A percentile compares a stretch with the other conserved stretches of the same genome.
phyloP scores from a whole-genome alignment of 2,113 vertebrate genomes.

The Indri indri region DNA sequence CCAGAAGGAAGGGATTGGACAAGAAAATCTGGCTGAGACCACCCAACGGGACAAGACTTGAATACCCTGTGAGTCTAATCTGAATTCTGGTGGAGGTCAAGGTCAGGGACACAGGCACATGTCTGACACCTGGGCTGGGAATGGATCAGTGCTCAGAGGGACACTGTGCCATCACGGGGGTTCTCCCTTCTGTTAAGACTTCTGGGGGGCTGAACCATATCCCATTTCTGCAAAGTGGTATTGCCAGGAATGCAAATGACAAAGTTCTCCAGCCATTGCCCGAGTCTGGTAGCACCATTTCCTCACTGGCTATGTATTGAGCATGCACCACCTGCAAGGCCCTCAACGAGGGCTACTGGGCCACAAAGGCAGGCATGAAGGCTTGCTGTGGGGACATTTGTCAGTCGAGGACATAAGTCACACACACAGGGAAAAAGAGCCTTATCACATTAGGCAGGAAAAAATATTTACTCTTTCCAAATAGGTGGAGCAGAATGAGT shows the following conservation, averaged over 20 bases:
- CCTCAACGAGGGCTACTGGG: background rate
- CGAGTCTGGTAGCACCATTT: background rate
- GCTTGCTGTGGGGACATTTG: background rate
- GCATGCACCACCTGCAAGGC: background rate
- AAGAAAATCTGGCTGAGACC: background rate
- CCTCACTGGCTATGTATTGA: background rate
- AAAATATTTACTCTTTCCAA: background rate
- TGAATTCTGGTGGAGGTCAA: background rate
- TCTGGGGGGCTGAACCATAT: background rate
- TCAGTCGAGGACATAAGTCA: background rate
- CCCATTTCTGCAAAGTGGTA: background rate
- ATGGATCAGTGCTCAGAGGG: background rate
- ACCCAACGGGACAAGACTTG: background rate
- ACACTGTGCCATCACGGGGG: accelerated
- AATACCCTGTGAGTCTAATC: background rate
- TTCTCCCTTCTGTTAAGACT: background rate
- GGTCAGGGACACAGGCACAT: background rate
- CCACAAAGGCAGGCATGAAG: background rate
- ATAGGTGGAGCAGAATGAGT: background rate
- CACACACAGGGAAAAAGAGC: background rate
- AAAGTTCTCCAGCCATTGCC: background rate
- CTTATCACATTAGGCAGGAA: background rate
- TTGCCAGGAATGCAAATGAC: too few relatives aligned
- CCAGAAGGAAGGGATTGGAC: background rate
- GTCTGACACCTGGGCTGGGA: background rate